Evolutionary conservation across 2,113 vertebrate species (phyloP), one percentile per base, ranked within the genome.

Genomic region (Thunnus maccoyii): DNA sequence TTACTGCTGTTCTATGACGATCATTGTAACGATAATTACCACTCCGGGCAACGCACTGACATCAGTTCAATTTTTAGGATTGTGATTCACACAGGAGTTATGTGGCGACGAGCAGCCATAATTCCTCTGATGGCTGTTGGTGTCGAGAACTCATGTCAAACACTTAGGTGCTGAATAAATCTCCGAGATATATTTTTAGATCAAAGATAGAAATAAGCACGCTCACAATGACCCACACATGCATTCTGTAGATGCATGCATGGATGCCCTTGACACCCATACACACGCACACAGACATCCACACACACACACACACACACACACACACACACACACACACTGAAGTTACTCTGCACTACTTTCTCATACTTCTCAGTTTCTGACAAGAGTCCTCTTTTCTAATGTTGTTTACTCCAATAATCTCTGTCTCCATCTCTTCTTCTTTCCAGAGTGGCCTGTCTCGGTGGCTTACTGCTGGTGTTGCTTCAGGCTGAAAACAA

Each of bases 401-500:
- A 44, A 84, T 65, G 71, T 73, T 83, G 61, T 81, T 80, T 80
- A 76, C 78, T 83, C 84, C 76, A 69, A 9, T 79, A 72, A 83
- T 90, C 62, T 76, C 60, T 18, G 58, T 85, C 79, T 76, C 77
- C 84, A 30, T 87, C 63, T 71, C 54, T 6, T 86, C 82, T 74
- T 76, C 64, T 64, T 79, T 80, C 62, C 78, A 54, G 50, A 54
- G 82, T n/a, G 75, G 68, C 67, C 54, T 75, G 81, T 80, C 82
- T 76, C 48, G 1, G 61, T 70, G 74, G 82, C 90, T 92, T 77
- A 94, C 90, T 93, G 93, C 91, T 94, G 94, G 91, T 93, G 89
- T 73, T 92, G 93, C 91, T 94, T 94, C 88, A 94, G 84, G 91
- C 94, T 94, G 89, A 76, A 88, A 83, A 67, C 72, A 77, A 86